Conservation (phyloP, 2,888 invertebrate species). For the Sminthurinus aureus region DNA sequence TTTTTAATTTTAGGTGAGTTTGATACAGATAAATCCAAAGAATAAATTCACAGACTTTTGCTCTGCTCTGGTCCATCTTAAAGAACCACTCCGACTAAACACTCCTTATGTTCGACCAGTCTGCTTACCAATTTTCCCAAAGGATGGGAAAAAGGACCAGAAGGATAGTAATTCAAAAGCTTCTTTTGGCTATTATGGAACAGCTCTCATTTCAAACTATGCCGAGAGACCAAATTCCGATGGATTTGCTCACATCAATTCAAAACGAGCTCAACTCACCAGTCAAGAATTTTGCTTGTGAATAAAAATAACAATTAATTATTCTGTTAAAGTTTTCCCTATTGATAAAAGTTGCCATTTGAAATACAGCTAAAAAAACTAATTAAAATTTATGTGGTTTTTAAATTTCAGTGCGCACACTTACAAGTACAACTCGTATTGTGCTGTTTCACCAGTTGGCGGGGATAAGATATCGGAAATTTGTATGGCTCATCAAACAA, state of each 20-base stretch:
- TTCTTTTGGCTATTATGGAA: slow-evolving; percentile 11
- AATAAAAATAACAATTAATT: neutral
- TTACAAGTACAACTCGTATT: neutral
- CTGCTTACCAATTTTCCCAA: slow-evolving; percentile 2
- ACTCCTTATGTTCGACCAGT: neutral
- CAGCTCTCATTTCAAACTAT: neutral
- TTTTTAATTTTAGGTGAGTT: slow-evolving; percentile 16
- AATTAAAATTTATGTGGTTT: too few relatives aligned
- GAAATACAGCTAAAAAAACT: too few relatives aligned
- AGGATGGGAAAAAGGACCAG: too few relatives aligned
- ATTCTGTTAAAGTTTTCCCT: neutral
- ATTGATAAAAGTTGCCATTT: too few relatives aligned
- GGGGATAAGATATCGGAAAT: neutral
- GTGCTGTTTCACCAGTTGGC: neutral
- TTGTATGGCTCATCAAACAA: neutral
- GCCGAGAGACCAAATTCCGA: slow-evolving; percentile 4
- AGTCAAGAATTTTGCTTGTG: slow-evolving; percentile 25
- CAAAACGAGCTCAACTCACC: neutral
- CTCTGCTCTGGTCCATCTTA: slow-evolving; percentile 1
- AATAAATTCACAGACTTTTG: slow-evolving; percentile 2
- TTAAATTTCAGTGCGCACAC: slow-evolving; percentile 10
- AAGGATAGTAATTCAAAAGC: too few relatives aligned
- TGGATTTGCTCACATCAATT: slow-evolving; percentile 26
- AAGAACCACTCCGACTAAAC: slow-evolving; percentile 6
- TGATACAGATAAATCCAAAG: slow-evolving; percentile 19